These are phyloP conservation scores for Euthynnus affinis DNA, from an alignment of 2,797 vertebrate species.

Conservation along the genomic window DNA sequence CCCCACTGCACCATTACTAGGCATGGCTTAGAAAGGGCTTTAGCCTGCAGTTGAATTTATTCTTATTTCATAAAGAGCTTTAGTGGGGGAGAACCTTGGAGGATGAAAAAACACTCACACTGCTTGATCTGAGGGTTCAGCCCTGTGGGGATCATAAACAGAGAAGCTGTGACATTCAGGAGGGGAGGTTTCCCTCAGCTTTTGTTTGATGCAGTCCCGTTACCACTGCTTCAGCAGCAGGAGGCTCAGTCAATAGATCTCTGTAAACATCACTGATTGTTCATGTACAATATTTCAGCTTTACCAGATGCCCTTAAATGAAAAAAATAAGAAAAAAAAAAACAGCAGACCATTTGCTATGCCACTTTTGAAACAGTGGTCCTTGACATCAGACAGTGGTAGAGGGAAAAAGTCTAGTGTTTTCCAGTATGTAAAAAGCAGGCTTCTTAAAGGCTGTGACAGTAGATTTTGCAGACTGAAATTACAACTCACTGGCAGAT, in stretches of 20 bases:
- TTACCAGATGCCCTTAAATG: neutral
- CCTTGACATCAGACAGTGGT: too few relatives aligned
- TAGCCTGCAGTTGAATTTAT: conserved; percentile 66
- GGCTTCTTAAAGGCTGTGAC: too few relatives aligned
- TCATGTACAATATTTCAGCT: conserved; percentile 18
- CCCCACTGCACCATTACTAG: conserved; percentile 51
- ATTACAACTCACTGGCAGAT: too few relatives aligned
- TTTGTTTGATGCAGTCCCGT: conserved; percentile 36
- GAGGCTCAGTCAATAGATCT: conserved; percentile 11
- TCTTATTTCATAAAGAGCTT: conserved; percentile 68
- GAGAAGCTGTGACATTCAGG: conserved; percentile 20
- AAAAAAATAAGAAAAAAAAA: conserved; percentile 5
- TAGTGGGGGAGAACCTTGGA: conserved; percentile 36
- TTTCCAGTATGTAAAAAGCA: too few relatives aligned
- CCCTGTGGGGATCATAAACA: conserved; percentile 46
- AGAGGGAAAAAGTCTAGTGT: too few relatives aligned
- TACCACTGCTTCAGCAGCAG: conserved; percentile 5
- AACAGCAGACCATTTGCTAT: too few relatives aligned
- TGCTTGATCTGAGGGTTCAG: conserved; percentile 50
- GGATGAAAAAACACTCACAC: conserved; percentile 50
- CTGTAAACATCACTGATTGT: conserved; percentile 26
- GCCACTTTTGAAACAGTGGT: too few relatives aligned
- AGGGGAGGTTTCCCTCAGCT: conserved; percentile 24
- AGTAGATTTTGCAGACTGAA: too few relatives aligned
- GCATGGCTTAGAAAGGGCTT: conserved; percentile 50